phyloP scores from a whole-genome alignment of 2,113 vertebrate genomes.

The Marcusenius ussheri region DNA sequence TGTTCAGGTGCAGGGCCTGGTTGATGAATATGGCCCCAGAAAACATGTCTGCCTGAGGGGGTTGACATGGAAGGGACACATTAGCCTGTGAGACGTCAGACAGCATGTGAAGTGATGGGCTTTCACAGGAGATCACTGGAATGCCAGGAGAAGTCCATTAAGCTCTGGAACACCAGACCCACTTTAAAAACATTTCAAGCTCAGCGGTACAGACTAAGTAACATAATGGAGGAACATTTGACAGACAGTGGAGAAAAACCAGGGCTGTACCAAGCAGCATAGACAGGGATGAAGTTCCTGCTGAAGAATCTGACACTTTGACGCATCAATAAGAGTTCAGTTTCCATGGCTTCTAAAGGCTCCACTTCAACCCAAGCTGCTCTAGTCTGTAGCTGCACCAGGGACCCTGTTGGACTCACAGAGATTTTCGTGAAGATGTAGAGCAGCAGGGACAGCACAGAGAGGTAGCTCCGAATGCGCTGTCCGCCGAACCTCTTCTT shows the following conservation, averaged over 20 bases:
- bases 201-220: background rate
- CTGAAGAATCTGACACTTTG: background rate
- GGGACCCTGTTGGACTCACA: constrained; percentile 62
- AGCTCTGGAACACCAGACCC: background rate
- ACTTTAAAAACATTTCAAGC: background rate
- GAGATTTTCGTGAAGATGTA: constrained; percentile 97
- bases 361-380: background rate
- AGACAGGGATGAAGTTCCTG: background rate
- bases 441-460: constrained; percentile 78
- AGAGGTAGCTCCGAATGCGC: constrained; percentile 84
- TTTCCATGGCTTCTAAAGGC: background rate
- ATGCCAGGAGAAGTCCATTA: background rate
- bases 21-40: constrained; percentile 91
- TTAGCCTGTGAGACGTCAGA: background rate
- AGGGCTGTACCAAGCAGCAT: background rate
- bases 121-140: background rate
- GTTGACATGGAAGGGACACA: background rate
- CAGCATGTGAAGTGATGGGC: background rate
- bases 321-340: background rate
- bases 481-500: constrained; percentile 88
- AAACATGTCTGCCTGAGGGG: constrained; percentile 80
- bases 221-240: background rate
- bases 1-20: constrained; percentile 74
- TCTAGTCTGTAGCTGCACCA: background rate
- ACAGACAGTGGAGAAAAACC: background rate